Conservation (phyloP, 2,113 vertebrate species). For the Aphyosemion australe region DNA sequence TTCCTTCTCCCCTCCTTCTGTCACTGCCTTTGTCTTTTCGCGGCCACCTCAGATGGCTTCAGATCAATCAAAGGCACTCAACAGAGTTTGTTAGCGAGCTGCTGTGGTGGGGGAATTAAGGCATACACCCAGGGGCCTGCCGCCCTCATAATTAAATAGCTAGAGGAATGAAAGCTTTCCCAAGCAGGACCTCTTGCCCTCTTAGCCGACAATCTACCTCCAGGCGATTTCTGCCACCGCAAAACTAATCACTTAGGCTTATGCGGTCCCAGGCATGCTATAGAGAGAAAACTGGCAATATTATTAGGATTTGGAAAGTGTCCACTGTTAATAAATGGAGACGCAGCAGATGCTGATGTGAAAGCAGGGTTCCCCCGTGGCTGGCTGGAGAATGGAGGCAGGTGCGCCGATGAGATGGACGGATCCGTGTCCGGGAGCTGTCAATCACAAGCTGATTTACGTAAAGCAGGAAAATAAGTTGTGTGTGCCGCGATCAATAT, state of each 20-base stretch:
- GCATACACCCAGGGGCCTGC: slow-evolving; percentile 47
- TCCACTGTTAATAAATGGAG: slow-evolving; percentile 53
- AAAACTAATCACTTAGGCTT: slow-evolving; percentile 70
- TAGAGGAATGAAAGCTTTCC: slow-evolving; percentile 58
- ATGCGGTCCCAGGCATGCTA: slow-evolving; percentile 43
- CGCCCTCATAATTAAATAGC: slow-evolving; percentile 71
- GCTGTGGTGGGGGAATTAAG: slow-evolving; percentile 49
- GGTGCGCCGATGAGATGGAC: slow-evolving; percentile 27
- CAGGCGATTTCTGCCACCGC: slow-evolving; percentile 39
- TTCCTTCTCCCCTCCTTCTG: slow-evolving; percentile 19
- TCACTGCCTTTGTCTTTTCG: slow-evolving; percentile 59
- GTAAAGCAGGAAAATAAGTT: slow-evolving; percentile 59
- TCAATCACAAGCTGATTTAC: slow-evolving; percentile 68
- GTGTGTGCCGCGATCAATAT: slow-evolving; percentile 60
- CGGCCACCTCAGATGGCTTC: slow-evolving; percentile 52
- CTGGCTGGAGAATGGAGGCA: slow-evolving; percentile 1
- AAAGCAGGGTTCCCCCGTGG: slow-evolving; percentile 41
- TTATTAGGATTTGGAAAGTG: slow-evolving; percentile 63
- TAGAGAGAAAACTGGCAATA: slow-evolving; percentile 41
- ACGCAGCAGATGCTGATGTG: slow-evolving; percentile 48
- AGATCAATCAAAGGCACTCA: slow-evolving; percentile 72
- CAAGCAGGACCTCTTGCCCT: slow-evolving; percentile 41
- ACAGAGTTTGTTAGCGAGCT: slow-evolving; percentile 65
- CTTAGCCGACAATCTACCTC: slow-evolving; percentile 51
- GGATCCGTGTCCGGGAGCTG: slow-evolving; percentile 16